phyloP scores from a whole-genome alignment of 1,140 invertebrate genomes.

The Drosophila kikkawai region DNA sequence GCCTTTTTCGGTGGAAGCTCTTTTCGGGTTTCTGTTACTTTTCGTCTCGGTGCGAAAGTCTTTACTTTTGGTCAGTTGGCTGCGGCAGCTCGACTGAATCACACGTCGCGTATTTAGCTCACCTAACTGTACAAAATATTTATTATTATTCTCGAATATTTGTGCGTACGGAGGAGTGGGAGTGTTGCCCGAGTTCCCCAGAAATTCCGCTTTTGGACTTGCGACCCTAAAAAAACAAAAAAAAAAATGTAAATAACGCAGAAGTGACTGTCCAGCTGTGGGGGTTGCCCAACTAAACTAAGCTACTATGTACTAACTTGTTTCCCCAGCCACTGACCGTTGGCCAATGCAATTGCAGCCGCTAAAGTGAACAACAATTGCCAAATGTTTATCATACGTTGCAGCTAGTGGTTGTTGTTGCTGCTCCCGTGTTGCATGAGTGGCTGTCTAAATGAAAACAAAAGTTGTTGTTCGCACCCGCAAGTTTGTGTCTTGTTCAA shows the following conservation, averaged over 20 bases:
- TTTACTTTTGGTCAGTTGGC: constrained; percentile 44
- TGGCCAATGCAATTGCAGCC: constrained; percentile 52
- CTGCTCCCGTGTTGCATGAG: constrained; percentile 52
- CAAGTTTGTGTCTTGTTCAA: constrained; percentile 70
- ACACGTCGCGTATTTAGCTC: constrained; percentile 70
- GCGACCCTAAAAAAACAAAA: constrained; percentile 3
- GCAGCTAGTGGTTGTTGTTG: constrained; percentile 16
- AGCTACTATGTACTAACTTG: constrained; percentile 38
- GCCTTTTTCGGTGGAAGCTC: constrained; percentile 42
- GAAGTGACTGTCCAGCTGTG: constrained; percentile 10
- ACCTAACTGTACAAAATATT: constrained; percentile 57
- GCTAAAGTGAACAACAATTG: constrained; percentile 64
- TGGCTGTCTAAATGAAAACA: constrained; percentile 20
- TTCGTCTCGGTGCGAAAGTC: constrained; percentile 18
- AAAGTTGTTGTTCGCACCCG: constrained; percentile 29
- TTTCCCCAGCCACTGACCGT: constrained; percentile 56
- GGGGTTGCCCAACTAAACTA: constrained; percentile 20
- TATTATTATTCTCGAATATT: constrained; percentile 28
- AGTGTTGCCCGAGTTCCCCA: constrained; percentile 24
- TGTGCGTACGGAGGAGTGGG: constrained; percentile 40
- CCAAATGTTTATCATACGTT: constrained; percentile 51
- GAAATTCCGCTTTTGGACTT: constrained; percentile 16
- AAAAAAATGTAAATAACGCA: constrained; percentile 8
- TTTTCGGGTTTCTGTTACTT: constrained; percentile 40
- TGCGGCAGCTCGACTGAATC: constrained; percentile 59